Percentiles rank a stretch among this genome's conserved stretches.
Evolutionary conservation across 2,797 vertebrate species (phyloP).

Genomic region (Cryptoprocta ferox): DNA sequence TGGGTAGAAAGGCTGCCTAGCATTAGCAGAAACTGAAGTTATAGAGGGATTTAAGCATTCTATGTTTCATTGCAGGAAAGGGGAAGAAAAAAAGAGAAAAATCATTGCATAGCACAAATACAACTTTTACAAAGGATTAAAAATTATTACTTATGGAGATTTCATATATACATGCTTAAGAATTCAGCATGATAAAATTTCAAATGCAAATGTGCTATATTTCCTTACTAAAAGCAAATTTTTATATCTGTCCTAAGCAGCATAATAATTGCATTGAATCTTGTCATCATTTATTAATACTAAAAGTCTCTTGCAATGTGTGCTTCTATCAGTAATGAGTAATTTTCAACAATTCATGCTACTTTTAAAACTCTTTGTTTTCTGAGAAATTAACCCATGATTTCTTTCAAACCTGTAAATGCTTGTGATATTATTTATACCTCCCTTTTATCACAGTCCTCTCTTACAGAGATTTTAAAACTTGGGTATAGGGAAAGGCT

Average conservation of each 20-base stretch:
- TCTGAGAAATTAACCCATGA: not conserved
- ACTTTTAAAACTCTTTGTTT: not conserved
- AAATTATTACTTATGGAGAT: not conserved
- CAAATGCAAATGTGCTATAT: not conserved
- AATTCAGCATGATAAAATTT: conserved; percentile 12
- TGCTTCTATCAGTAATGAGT: not conserved
- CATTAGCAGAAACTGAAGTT: conserved; percentile 43
- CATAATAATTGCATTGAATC: not conserved
- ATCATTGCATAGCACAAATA: not conserved
- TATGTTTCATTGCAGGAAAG: conserved; percentile 24
- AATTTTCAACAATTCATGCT: not conserved
- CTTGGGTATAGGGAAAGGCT: not conserved
- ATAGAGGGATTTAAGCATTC: conserved; percentile 47
- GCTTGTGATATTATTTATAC: not conserved
- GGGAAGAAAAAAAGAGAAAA: not conserved
- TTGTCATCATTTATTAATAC: not conserved
- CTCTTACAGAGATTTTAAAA: not conserved
- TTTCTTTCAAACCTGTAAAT: not conserved
- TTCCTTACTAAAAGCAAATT: not conserved
- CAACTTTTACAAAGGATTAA: conserved; percentile 1
- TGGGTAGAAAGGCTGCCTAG: conserved; percentile 1
- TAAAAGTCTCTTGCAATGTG: not conserved
- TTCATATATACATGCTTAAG: not conserved
- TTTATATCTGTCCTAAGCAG: not conserved
- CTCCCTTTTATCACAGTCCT: not conserved